These are phyloP conservation scores for Caenorhabditis inopinata DNA, from an alignment of 1,140 invertebrate species.

Conservation along the genomic window DNA sequence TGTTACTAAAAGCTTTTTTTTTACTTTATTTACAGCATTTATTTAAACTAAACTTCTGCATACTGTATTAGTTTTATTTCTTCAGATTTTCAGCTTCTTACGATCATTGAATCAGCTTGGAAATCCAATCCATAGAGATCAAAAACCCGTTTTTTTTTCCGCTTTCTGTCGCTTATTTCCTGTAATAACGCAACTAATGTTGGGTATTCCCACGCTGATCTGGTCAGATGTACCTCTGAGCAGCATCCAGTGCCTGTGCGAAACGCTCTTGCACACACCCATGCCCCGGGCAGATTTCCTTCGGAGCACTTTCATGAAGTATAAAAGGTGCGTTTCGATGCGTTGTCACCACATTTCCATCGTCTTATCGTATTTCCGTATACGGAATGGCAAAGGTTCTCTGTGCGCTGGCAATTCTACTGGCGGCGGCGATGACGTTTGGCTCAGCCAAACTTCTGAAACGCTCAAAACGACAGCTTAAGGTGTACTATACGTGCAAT, in stretches of 20 bases:
- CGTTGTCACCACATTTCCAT: neutral
- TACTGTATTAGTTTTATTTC: too few relatives aligned
- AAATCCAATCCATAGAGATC: too few relatives aligned
- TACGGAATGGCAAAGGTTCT: neutral
- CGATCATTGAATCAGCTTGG: too few relatives aligned
- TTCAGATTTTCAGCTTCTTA: too few relatives aligned
- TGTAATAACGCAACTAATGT: neutral
- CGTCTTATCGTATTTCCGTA: neutral
- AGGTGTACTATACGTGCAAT: conserved; percentile 20
- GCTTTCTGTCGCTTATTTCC: neutral
- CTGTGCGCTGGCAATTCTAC: neutral
- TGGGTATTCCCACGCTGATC: neutral
- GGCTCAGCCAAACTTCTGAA: conserved; percentile 2
- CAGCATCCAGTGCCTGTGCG: neutral
- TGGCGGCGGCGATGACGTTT: neutral
- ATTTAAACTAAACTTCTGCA: too few relatives aligned
- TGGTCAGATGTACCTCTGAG: conserved; percentile 7
- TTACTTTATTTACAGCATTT: too few relatives aligned
- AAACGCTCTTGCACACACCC: conserved; percentile 17
- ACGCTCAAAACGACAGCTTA: neutral
- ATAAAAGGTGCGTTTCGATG: neutral
- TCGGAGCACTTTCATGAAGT: neutral
- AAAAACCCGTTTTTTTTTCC: neutral
- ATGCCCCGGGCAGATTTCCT: neutral
- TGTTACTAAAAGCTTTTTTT: too few relatives aligned